phyloP scores from a whole-genome alignment of 2,797 vertebrate species.

The Pogoniulus pusillus region DNA sequence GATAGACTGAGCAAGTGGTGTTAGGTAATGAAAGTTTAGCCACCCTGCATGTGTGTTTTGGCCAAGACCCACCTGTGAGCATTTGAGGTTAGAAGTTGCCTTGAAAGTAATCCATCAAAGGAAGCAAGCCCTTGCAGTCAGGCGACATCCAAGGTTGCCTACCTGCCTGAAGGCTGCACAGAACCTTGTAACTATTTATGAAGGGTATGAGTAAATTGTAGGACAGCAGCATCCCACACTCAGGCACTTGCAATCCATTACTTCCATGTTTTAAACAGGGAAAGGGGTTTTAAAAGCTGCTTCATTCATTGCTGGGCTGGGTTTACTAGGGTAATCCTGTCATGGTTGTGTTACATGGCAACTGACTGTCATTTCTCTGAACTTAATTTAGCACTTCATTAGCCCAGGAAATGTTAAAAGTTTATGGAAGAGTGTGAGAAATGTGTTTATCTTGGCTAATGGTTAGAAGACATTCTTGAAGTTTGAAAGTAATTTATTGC shows the following conservation, averaged over 20 bases:
- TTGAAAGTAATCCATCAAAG: neutral
- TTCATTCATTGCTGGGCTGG: neutral
- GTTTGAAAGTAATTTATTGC: conserved; percentile 54
- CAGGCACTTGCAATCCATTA: neutral
- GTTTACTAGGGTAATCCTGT: conserved; percentile 50
- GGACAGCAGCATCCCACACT: neutral
- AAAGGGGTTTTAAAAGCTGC: conserved; percentile 28
- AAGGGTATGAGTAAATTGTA: neutral
- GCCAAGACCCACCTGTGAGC: neutral
- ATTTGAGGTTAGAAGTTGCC: neutral
- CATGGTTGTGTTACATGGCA: neutral
- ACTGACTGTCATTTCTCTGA: conserved; percentile 31
- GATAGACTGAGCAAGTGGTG: neutral
- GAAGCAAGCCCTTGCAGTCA: neutral
- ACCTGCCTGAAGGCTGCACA: neutral
- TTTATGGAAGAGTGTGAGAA: conserved; percentile 54
- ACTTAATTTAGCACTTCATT: conserved; percentile 74
- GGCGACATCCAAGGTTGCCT: neutral
- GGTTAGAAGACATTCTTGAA: conserved; percentile 47
- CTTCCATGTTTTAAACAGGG: neutral
- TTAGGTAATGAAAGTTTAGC: neutral
- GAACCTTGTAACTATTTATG: neutral
- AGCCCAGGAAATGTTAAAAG: conserved; percentile 56
- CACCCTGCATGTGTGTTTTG: neutral
- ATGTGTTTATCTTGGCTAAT: conserved; percentile 57